Evolutionary conservation across 2,113 vertebrate species (phyloP).

Genomic region (Macrotus californicus): DNA sequence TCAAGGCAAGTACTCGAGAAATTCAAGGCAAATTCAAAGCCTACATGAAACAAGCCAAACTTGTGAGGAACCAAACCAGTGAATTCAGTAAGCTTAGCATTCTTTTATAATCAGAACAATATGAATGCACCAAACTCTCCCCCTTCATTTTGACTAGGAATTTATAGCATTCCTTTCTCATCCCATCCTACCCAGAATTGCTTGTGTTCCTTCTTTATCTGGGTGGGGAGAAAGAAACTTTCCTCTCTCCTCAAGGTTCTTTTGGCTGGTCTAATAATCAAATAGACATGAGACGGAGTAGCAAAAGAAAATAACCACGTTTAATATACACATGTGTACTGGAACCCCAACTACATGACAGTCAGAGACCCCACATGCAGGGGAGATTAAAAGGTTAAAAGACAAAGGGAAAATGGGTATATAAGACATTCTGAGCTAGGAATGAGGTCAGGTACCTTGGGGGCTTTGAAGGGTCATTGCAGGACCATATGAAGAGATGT

Average conservation of each 20-base stretch:
- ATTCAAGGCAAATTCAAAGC: constrained; percentile 10
- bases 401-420: background rate
- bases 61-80: background rate
- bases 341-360: background rate
- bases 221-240: background rate
- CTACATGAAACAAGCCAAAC: background rate
- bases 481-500: background rate
- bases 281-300: background rate
- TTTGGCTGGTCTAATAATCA: background rate
- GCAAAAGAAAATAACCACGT: background rate
- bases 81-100: background rate
- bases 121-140: background rate
- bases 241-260: background rate
- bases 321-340: background rate
- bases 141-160: background rate
- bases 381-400: background rate
- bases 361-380: background rate
- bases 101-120: background rate
- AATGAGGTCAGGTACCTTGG: background rate
- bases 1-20: background rate
- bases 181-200: background rate
- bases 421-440: background rate
- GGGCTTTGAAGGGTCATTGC: background rate
- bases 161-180: background rate
- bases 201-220: background rate